phyloP scores from a whole-genome alignment of 2,797 vertebrate genomes.

The Phyllotis vaccarum region DNA sequence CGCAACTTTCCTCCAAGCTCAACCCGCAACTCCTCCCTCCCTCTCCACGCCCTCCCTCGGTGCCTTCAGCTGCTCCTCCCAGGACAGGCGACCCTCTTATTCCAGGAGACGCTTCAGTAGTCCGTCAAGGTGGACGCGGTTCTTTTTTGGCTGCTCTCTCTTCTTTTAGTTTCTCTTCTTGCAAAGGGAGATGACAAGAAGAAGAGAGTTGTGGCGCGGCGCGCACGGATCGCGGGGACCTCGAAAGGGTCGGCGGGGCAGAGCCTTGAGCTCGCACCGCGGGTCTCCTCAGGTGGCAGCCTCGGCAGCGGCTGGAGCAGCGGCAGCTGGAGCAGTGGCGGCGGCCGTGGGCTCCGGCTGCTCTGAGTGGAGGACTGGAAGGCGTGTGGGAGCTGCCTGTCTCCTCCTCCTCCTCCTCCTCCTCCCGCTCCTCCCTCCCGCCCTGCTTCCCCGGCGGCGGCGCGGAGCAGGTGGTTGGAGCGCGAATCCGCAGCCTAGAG shows the following conservation, averaged over 20 bases:
- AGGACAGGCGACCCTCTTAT: constrained; percentile 3
- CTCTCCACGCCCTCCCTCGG: not conserved
- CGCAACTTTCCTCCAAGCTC: constrained; percentile 76
- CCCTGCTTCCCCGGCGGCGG: not conserved
- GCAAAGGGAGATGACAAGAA: not conserved
- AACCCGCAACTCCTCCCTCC: constrained; percentile 42
- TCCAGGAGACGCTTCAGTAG: constrained; percentile 36
- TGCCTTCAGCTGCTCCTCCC: not conserved
- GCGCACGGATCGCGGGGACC: not conserved
- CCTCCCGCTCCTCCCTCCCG: not conserved
- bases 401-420: constrained; percentile 60
- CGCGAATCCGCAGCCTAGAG: constrained; percentile 87
- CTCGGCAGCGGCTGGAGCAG: not conserved
- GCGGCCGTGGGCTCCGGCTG: constrained; percentile 62
- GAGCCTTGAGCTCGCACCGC: not conserved
- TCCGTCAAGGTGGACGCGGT: constrained; percentile 49
- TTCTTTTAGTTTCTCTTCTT: constrained; percentile 50
- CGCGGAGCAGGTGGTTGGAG: constrained; percentile 80
- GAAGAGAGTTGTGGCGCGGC: not conserved
- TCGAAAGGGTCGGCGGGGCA: not conserved
- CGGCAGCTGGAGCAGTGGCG: constrained; percentile 23
- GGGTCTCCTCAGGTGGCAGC: constrained; percentile 79
- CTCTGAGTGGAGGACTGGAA: constrained; percentile 76
- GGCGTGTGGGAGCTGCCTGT: constrained; percentile 77
- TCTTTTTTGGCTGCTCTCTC: constrained; percentile 1